Percentiles rank a stretch among this genome's conserved stretches.
phyloP scores from a whole-genome alignment of 1,140 invertebrate genomes.

The Maconellicoccus hirsutus region DNA sequence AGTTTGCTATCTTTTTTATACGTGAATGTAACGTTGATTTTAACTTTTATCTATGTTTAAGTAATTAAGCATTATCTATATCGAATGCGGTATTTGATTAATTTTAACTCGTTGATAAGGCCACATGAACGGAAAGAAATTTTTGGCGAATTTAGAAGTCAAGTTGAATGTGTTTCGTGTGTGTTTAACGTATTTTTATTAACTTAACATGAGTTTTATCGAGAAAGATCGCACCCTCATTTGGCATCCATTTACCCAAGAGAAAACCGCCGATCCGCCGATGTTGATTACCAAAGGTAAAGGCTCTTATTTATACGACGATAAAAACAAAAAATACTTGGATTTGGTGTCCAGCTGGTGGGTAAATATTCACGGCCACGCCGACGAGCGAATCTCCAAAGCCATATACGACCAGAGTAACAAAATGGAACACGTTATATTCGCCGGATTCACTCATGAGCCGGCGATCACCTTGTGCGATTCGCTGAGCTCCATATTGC shows the following conservation, averaged over 20 bases:
- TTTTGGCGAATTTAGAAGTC: too few species aligned
- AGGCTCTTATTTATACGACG: slow-evolving; percentile 23
- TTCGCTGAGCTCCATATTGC: slow-evolving; percentile 16
- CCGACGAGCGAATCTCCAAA: slow-evolving; percentile 23
- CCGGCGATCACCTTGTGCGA: slow-evolving; percentile 25
- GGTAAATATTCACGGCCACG: slow-evolving; percentile 26
- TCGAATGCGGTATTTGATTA: too few species aligned
- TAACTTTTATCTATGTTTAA: too few species aligned
- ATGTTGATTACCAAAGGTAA: slow-evolving; percentile 6
- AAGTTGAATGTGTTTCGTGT: too few species aligned
- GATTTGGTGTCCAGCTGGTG: slow-evolving; percentile 28
- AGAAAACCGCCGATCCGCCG: neutral
- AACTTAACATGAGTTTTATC: neutral
- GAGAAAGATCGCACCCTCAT: slow-evolving; percentile 18
- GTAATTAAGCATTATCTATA: too few species aligned
- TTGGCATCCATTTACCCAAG: slow-evolving; percentile 28
- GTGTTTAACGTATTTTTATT: too few species aligned
- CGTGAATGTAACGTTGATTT: too few species aligned
- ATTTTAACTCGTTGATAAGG: too few species aligned
- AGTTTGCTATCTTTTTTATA: too few species aligned
- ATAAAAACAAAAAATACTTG: slow-evolving; percentile 20
- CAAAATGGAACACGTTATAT: slow-evolving; percentile 27
- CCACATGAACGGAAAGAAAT: too few species aligned
- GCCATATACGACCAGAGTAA: slow-evolving; percentile 24
- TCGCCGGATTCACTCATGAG: slow-evolving; percentile 28